Percentiles rank a stretch among this genome's conserved stretches.
Conservation (phyloP, 2,113 vertebrate genomes). For the Tricholaema leucomelas region DNA sequence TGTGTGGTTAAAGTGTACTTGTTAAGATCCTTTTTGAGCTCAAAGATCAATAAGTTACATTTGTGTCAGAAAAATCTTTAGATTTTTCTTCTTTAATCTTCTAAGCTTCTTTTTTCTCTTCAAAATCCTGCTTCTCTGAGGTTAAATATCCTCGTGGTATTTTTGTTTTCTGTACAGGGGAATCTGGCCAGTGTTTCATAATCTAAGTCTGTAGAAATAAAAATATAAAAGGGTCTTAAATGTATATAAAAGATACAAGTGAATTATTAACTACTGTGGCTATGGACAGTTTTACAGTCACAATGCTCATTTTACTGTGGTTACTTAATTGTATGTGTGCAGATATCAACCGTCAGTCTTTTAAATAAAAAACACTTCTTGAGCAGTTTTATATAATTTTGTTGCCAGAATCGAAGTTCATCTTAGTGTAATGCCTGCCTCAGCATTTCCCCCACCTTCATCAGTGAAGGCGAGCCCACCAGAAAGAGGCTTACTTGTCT, state of each 20-base stretch:
- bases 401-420: background rate
- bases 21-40: background rate
- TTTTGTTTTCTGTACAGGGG: background rate
- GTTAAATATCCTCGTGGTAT: background rate
- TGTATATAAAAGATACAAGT: background rate
- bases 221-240: background rate
- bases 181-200: background rate
- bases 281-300: background rate
- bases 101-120: background rate
- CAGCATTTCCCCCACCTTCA: background rate
- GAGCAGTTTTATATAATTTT: background rate
- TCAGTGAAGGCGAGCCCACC: background rate
- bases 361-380: background rate
- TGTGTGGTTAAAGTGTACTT: slow-evolving; percentile 20
- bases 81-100: background rate
- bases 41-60: slow-evolving; percentile 12
- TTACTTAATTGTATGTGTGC: background rate
- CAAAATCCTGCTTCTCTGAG: background rate
- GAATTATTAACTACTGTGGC: slow-evolving; percentile 17
- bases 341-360: background rate
- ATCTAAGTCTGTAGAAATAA: background rate
- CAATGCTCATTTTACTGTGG: background rate
- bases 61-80: background rate
- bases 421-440: background rate
- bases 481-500: background rate